These are phyloP conservation scores for Altica lythri DNA, from an alignment of 2,888 invertebrate species.

Conservation along the genomic window DNA sequence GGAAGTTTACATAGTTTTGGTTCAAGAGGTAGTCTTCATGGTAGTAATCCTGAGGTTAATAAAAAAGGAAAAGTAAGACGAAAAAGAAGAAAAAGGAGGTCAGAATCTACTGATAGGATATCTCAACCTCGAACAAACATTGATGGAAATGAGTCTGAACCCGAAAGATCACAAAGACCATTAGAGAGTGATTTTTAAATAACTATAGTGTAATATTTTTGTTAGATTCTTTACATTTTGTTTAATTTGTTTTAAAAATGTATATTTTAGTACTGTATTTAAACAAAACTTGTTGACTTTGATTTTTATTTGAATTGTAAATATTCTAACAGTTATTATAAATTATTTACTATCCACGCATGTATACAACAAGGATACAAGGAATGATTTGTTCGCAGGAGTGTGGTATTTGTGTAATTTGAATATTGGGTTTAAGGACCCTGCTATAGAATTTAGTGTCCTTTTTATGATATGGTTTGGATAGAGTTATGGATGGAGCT, in stretches of 20 bases:
- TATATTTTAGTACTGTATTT: background rate
- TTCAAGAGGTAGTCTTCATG: constrained; percentile 41
- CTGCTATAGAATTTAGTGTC: no score
- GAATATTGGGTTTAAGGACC: no score
- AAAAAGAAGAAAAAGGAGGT: constrained; percentile 46
- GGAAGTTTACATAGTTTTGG: constrained; percentile 51
- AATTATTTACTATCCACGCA: no score
- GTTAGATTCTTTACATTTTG: background rate
- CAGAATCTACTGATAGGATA: constrained; percentile 41
- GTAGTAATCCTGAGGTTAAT: constrained; percentile 46
- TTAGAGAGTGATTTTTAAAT: constrained; percentile 49
- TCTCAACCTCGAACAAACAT: constrained; percentile 38
- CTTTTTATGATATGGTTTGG: no score
- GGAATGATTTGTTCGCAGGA: no score
- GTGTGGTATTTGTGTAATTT: no score
- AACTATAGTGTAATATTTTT: background rate
- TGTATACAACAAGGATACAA: no score
- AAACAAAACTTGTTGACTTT: background rate
- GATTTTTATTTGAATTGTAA: background rate
- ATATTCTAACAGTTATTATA: no score
- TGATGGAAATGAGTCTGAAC: constrained; percentile 37
- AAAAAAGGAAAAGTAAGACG: constrained; percentile 44
- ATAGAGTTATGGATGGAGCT: no score
- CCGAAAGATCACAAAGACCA: constrained; percentile 34
- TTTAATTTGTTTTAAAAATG: background rate